phyloP scores from a whole-genome alignment of 1,140 invertebrate genomes.

The Centruroides vittatus region DNA sequence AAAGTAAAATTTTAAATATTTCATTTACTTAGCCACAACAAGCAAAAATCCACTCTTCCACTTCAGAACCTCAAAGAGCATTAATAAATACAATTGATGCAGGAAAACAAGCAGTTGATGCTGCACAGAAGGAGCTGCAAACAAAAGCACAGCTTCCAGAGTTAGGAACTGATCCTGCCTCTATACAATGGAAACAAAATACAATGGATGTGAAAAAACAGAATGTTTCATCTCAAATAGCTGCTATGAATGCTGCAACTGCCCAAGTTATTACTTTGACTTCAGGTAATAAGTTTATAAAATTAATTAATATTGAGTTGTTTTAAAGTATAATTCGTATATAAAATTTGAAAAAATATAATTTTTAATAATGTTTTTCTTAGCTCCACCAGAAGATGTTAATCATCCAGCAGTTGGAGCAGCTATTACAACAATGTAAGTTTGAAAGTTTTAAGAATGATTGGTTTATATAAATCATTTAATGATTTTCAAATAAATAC shows the following conservation, averaged over 20 bases:
- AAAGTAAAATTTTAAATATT: too few relatives aligned
- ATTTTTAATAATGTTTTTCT: slow-evolving; percentile 61
- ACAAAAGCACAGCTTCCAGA: slow-evolving; percentile 27
- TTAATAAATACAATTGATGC: slow-evolving; percentile 74
- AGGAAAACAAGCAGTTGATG: slow-evolving; percentile 67
- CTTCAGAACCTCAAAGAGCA: slow-evolving; percentile 79
- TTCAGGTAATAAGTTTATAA: slow-evolving; percentile 40
- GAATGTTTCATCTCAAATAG: slow-evolving; percentile 87
- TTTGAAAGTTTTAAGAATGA: background rate
- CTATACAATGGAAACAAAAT: slow-evolving; percentile 81
- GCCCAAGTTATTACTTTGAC: slow-evolving; percentile 91
- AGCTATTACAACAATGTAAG: slow-evolving; percentile 79
- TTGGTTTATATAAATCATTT: background rate
- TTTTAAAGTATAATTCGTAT: too few relatives aligned
- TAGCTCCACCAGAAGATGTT: slow-evolving; percentile 39
- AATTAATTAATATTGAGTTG: too few relatives aligned
- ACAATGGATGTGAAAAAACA: slow-evolving; percentile 93
- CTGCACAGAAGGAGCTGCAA: slow-evolving; percentile 65
- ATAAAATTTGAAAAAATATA: too few relatives aligned
- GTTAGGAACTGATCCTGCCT: slow-evolving; percentile 49
- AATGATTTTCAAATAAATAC: background rate
- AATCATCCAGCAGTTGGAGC: slow-evolving; percentile 89
- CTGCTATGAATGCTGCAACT: slow-evolving; percentile 97
- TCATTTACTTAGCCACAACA: slow-evolving; percentile 46
- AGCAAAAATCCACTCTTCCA: slow-evolving; percentile 54